Percentiles rank a stretch among this genome's conserved stretches.
phyloP scores from a whole-genome alignment of 2,888 invertebrate species.

The Drosophila villosipedis region DNA sequence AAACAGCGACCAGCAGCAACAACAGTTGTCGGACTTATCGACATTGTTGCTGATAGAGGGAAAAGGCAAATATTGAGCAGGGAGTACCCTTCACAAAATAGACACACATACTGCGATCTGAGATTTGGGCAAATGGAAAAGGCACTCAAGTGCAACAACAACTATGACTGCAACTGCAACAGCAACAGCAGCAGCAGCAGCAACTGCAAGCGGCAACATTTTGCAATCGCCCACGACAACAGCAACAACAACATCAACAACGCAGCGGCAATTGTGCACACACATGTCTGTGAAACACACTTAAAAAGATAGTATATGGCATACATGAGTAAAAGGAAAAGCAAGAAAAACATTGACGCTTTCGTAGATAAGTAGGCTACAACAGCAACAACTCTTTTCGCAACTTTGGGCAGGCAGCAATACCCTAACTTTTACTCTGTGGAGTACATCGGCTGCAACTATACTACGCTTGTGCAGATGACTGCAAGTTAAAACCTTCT shows the following conservation, averaged over 20 bases:
- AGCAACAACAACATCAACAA: conserved; percentile 1
- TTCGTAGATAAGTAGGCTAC: conserved; percentile 52
- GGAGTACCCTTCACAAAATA: conserved; percentile 43
- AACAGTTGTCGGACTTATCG: conserved; percentile 33
- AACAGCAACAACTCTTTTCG: conserved; percentile 9
- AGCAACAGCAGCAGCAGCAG: conserved; percentile 9
- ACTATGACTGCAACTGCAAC: conserved; percentile 6
- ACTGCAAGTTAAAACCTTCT: not conserved
- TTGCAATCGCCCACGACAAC: conserved; percentile 53
- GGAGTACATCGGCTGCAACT: not conserved
- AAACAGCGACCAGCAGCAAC: conserved; percentile 6
- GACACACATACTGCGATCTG: conserved; percentile 13
- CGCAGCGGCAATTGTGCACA: not conserved
- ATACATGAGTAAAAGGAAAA: conserved; percentile 39
- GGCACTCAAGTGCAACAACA: conserved; percentile 58
- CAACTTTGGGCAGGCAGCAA: conserved; percentile 27
- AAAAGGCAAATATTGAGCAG: conserved; percentile 10
- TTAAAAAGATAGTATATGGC: conserved; percentile 26
- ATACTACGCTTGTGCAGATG: not conserved
- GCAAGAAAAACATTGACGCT: conserved; percentile 42
- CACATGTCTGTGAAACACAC: conserved; percentile 25
- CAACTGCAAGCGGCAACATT: conserved; percentile 36
- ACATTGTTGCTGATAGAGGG: conserved; percentile 27
- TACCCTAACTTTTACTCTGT: not conserved
- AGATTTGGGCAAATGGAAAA: conserved; percentile 42